Evolutionary conservation across 1,140 invertebrate species (phyloP), one percentile per base, ranked within the genome.

Genomic region (Bathynomus jamesi): DNA sequence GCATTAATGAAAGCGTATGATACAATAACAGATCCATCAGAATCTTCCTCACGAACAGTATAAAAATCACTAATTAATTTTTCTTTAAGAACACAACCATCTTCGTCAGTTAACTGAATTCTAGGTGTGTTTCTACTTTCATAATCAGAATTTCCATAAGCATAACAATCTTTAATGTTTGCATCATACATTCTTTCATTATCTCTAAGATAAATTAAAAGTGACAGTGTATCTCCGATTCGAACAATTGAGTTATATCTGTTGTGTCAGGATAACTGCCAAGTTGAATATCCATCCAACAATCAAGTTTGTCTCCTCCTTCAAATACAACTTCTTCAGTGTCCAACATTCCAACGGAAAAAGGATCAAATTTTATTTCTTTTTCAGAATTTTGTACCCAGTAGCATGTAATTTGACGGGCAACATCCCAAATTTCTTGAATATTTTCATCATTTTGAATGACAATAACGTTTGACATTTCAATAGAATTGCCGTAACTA

Each of bases 201-300:
- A 80, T 90, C 89, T 77, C 87, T 87, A 11, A 90, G 81, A 79
- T 88, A 90, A 10, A 91, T 87, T n/a, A 90, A 80, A 30, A 91
- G 85, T 0, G 88, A 89, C 4, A 91, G 81, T 63, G 88, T 85
- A 72, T 89, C 87, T 1, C 89, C 88, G 67, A 91, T 88, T 80
- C 87, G 88, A n/a, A 90, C 86, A 1, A 86, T 85, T 61, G 85
- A 84, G 72, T 86, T 83, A 89, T 83, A 10, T 86, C 84, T 13
- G 86, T 85, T 1, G 89, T 89, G 79, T 91, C 90, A 1, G 91
- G 91, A 74, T 91, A 91, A 79, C 86, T 85, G 78, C 89, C 89
- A 76, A 85, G 85, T 71, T 88, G 87, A 67, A 91, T 88, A 76
- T 90, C 89, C 89, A 91, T 91, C 89, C 89, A 90, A 80, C 89